These are phyloP conservation scores for Drosophila monieri DNA, from an alignment of 2,888 invertebrate species.

Conservation along the genomic window DNA sequence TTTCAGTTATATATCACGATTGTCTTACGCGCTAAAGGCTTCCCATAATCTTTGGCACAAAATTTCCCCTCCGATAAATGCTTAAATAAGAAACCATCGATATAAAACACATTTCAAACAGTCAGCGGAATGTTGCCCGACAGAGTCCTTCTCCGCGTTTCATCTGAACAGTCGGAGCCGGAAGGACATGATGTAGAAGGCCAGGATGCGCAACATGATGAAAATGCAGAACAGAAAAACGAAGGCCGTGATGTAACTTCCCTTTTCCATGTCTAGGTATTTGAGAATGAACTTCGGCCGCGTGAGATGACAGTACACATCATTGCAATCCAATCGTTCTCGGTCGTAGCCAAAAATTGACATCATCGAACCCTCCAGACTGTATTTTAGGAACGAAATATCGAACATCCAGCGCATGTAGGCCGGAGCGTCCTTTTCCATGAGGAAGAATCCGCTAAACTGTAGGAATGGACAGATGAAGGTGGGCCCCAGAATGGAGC, in stretches of 20 bases:
- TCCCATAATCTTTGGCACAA: conserved; percentile 72
- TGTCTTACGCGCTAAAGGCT: conserved; percentile 66
- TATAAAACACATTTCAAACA: conserved; percentile 29
- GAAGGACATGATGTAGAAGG: conserved; percentile 88
- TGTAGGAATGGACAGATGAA: conserved; percentile 93
- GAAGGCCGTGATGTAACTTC: conserved; percentile 88
- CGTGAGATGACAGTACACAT: conserved; percentile 90
- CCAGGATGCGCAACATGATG: conserved; percentile 86
- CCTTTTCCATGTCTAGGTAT: conserved; percentile 88
- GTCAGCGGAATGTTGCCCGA: conserved; percentile 60
- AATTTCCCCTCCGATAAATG: conserved; percentile 59
- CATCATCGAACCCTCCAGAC: conserved; percentile 92
- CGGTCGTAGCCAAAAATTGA: conserved; percentile 93
- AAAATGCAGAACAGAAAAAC: conserved; percentile 88
- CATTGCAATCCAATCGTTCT: conserved; percentile 89
- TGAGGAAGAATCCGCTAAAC: conserved; percentile 97
- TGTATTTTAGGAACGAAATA: conserved; percentile 94
- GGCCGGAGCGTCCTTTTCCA: conserved; percentile 90
- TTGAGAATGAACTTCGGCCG: conserved; percentile 90
- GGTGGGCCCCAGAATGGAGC: conserved; percentile 95
- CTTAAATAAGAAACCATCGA: conserved; percentile 67
- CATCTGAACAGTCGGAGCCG: conserved; percentile 85
- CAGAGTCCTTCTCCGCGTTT: conserved; percentile 24
- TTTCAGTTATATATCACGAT: conserved; percentile 69
- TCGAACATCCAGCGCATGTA: conserved; percentile 94